Evolutionary conservation across 2,797 vertebrate genomes (phyloP), one percentile per base, ranked within the genome.

Genomic region (Enteromius trimaculatus): DNA sequence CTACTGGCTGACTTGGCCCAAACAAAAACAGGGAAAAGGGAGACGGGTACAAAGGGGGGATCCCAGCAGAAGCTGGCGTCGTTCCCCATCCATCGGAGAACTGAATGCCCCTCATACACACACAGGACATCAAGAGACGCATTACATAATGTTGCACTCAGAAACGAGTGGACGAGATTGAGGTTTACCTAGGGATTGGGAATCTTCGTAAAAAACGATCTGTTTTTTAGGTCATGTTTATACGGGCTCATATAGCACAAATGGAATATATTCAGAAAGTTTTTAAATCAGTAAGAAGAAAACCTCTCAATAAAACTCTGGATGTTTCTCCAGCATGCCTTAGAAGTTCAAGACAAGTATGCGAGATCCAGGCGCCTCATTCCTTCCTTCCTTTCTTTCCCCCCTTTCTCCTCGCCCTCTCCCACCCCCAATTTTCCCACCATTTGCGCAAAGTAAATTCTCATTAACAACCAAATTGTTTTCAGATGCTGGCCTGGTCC

Each of bases 391-490:
- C 31, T 64, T 68, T 64, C 79, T 79, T 89, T 89, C 89, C 92
- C 79, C 88, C 83, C 90, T 86, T 86, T 89, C 84, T 89, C 89
- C 90, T 91, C 92, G 58, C 88, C 92, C 90, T 94, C 93, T 95
- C 94, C 94, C 85, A 86, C 89, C 89, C 89, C 90, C 88, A 92
- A 92, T 92, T 96, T 96, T 96, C 96, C 95, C 96, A 96, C 95
- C 94, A n/a, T 93, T 89, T 93, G 92, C 92, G 93, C 93, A 94
- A 93, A 90, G 94, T 91, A 89, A 89, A 86, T 95, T 93, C 95
- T 96, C 95, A 95, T 95, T 95, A 96, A 93, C 93, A 92, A 94
- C 93, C 94, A 93, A 95, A 96, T 96, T 95, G 95, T 95, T 96
- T 95, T 96, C 95, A 94, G 94, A 95, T 93, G 94, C 95, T 93